Percentiles rank a stretch among this genome's conserved stretches.
These are phyloP conservation scores for Aegotheles bennettii DNA, from an alignment of 2,113 vertebrate genomes.

Conservation along the genomic window DNA sequence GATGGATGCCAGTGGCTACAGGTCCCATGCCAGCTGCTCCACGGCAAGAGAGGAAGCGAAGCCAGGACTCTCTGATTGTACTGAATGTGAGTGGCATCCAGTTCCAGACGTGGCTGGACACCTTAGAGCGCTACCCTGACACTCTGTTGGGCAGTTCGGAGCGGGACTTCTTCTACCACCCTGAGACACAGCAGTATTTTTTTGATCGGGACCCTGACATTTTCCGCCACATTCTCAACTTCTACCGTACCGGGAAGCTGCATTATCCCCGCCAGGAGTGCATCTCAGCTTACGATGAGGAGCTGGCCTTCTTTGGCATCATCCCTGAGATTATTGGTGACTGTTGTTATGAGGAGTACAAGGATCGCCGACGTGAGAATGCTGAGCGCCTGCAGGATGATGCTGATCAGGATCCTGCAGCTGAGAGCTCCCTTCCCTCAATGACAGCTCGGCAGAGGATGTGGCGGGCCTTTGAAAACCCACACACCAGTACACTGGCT, in stretches of 20 bases:
- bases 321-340: slow-evolving; percentile 95
- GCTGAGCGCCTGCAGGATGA: slow-evolving; percentile 92
- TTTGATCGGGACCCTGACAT: slow-evolving; percentile 97
- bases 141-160: slow-evolving; percentile 94
- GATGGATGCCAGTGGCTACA: slow-evolving; percentile 96
- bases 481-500: slow-evolving; percentile 94
- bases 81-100: slow-evolving; percentile 92
- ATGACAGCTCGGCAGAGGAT: slow-evolving; percentile 85
- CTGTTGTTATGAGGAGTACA: slow-evolving; percentile 98
- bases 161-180: slow-evolving; percentile 93
- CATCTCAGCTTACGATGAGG: slow-evolving; percentile 94
- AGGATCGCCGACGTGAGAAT: slow-evolving; percentile 92
- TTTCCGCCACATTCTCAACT: slow-evolving; percentile 95
- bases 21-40: slow-evolving; percentile 89
- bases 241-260: slow-evolving; percentile 93
- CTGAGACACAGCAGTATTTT: slow-evolving; percentile 92
- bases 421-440: slow-evolving; percentile 74
- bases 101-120: slow-evolving; percentile 96
- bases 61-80: slow-evolving; percentile 84
- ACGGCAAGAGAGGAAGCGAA: slow-evolving; percentile 77
- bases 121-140: slow-evolving; percentile 93
- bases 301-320: slow-evolving; percentile 94
- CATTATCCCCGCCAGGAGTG: slow-evolving; percentile 96
- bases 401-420: slow-evolving; percentile 77
- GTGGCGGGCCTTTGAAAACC: slow-evolving; percentile 98